Base-by-base conservation (phyloP, 2,797 vertebrate genomes). In the Chromobotia macracanthus region DNA sequence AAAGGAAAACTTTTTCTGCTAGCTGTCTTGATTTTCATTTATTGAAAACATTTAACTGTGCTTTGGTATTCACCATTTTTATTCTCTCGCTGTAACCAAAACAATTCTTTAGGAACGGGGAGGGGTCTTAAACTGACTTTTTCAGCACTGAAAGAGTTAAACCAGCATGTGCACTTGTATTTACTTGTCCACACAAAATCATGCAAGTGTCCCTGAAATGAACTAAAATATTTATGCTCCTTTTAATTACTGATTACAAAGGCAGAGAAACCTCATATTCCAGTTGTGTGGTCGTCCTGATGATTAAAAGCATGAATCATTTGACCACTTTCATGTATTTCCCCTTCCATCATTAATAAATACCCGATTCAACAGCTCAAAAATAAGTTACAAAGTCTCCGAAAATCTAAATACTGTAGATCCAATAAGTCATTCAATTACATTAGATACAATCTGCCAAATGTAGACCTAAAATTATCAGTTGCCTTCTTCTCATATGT, bases 381-480 rank as follows among this genome's bases (percentile, higher is more conserved):
- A 25, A 58, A 35, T 9, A 1, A 23, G 51, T 23, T 16, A 16
- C 51, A 56, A 41, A 23, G 23, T 50, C 44, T 35, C 10, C n/a
- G n/a, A n/a, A n/a, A n/a, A 31, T 31, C 50, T 15, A 69, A 74
- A 53, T 72, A 53, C 65, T 21, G 19, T 66, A 72, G 48, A 81
- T 66, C 46, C 41, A 81, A 61, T 55, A 67, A 75, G 63, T 60
- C 53, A 50, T 44, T 19, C 28, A 75, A 60, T 66, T 78, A 16
- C 7, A 35, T 78, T 71, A 65, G 41, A 65, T 60, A 35, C 19
- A 70, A 83, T 69, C 65, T 81, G 61, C 46, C 12, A 79, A 23
- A 21, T 71, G 66, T 51, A 78, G 10, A 44, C 25, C 63, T 53
- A 60, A 71, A 84, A 71, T n/a, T 15, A 21, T 41, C 48, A 78